Conservation (phyloP, 2,888 invertebrate species). For the Palloptera scutellata region DNA sequence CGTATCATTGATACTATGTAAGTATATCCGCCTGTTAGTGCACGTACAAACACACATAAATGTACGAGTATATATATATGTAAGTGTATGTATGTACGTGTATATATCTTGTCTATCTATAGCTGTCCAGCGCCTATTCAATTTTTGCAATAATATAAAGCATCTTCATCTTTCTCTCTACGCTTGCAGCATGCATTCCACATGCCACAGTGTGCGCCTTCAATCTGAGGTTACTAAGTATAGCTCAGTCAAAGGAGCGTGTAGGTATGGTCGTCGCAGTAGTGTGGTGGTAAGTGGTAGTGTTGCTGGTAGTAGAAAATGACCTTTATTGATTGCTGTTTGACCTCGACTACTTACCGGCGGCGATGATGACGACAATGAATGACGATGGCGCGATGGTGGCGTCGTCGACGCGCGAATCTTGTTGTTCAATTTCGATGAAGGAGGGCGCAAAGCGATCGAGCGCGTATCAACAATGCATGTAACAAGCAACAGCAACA, state of each 20-base stretch:
- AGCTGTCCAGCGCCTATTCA: neutral
- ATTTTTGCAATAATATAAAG: too few relatives aligned
- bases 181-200: too few relatives aligned
- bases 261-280: too few relatives aligned
- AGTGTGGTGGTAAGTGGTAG: neutral
- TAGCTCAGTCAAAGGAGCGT: neutral
- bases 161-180: too few relatives aligned
- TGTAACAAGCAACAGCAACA: slow-evolving; percentile 10
- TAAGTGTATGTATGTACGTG: slow-evolving; percentile 2
- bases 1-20: slow-evolving; percentile 4
- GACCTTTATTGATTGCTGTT: slow-evolving; percentile 63
- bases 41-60: neutral
- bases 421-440: neutral
- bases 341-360: slow-evolving; percentile 47
- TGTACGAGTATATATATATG: neutral
- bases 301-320: slow-evolving; percentile 30
- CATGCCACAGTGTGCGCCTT: too few relatives aligned
- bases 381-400: neutral
- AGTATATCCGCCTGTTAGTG: neutral
- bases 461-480: slow-evolving; percentile 6
- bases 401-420: too few relatives aligned
- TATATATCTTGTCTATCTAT: neutral
- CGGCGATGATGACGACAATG: neutral
- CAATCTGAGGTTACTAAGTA: neutral
- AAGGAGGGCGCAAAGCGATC: slow-evolving; percentile 23